Base-by-base conservation (phyloP, 2,797 vertebrate species). In the Xenentodon cancila region DNA sequence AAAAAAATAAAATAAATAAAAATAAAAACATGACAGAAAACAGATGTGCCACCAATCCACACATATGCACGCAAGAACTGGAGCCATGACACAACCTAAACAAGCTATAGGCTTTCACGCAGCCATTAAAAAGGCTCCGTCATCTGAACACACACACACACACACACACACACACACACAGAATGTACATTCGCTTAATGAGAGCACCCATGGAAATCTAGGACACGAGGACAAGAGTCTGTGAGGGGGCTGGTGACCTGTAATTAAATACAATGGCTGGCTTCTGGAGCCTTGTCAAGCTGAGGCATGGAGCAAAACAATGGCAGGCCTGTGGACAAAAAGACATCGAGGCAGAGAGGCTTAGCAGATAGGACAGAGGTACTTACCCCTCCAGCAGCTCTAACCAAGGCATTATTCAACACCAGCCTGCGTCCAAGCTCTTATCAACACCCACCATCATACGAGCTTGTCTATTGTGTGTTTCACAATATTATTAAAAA, bases 191-290 rank as follows among this genome's bases (percentile, higher is more conserved):
- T 75, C 72, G 71, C 77, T 75, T 91, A 91, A 91, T 91, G 88
- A 92, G 90, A 88, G 89, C 81, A 73, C 77, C 84, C 78, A 81
- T 86, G 80, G 74, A 91, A 91, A 93, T 90, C 89, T 92, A 90
- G 91, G 91, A 88, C 91, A 87, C 87, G 73, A 84, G 90, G 87
- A 91, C 81, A 76, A 86, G 77, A 87, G 87, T 88, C 86, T 88
- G 84, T 68, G 75, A 83, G 82, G 83, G 87, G 82, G 85, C 86
- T 83, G 86, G 86, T 71, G 73, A 89, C 88, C 64, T 91, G 91
- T 92, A 92, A 92, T 92, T 92, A 92, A 92, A 91, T 88, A 92
- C 92, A 92, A 90, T 88, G 82, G 88, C 87, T 78, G 82, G 82
- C 89, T 91, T 91, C 87, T 89, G 86, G 85, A 90, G 85, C 65